Base-by-base conservation (phyloP, 2,888 invertebrate species). In the Hypolimnas misippus region DNA sequence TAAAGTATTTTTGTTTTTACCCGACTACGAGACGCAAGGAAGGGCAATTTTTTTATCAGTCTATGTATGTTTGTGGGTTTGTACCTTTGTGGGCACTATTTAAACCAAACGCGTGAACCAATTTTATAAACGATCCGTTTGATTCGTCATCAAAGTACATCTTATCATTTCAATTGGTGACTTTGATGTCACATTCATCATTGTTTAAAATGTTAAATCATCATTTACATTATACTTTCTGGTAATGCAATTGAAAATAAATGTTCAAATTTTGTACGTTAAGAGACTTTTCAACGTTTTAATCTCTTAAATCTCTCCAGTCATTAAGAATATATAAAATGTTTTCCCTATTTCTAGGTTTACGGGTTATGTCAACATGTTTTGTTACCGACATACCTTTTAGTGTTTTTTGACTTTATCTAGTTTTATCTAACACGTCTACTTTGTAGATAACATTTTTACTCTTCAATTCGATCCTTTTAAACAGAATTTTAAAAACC, bases 341-440 rank as follows among this genome's bases (percentile, higher is more conserved):
- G 5, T 46, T 21, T 21, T 5, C 10, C 1, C 4, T 46, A 8
- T 25, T 46, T 1, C 12, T 21, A 46, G 21, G 21, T 46, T 46
- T 46, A 21, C 21, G 46, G 8, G 21, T 46, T 46, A 46, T 19
- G 8, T n/a, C 5, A 16, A 46, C n/a, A 21, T 21, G 21, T 19
- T 21, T 46, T 21, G 10, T 33, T 33, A 21, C 44, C 19, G 19
- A 21, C 21, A n/a, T 46, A 46, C 46, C 46, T 46, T 46, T 46
- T 46, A 46, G 46, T 51, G 2, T 38, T 29, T 16, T 16, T 16
- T 16, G 12, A n/a, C n/a, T 16, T 38, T 57, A 29, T 25, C 25
- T 46, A 19, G 14, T 40, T 19, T 57, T 57, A 50, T 29, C 50
- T 57, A 57, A 57, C 42, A 10, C 29, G 40, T 46, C 21, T 21